Base-by-base conservation (phyloP, 2,797 vertebrate species). In the Phalloptychus januarius region DNA sequence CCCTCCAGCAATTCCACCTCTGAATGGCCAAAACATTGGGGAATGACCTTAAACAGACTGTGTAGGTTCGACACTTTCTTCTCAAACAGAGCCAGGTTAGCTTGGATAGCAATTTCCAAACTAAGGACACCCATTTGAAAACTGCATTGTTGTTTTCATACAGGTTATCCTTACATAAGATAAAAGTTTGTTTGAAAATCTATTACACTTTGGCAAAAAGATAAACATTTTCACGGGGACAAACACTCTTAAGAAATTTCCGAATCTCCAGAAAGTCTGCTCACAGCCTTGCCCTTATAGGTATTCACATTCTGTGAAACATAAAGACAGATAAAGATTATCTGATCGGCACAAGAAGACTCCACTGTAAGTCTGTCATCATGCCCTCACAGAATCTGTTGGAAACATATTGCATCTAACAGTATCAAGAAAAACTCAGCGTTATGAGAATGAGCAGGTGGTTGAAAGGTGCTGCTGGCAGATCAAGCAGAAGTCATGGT, bases 311-410 rank as follows among this genome's bases (percentile, higher is more conserved):
- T 79, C 76, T 79, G 70, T 76, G 63, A 80, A 76, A 79, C 61
- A 79, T 58, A 72, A 58, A 83, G 67, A 75, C 33, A 74, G 71
- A 36, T 1, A 78, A 33, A 28, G 72, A 71, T 28, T 83, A 82
- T 90, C 77, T 82, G 80, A 90, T 87, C 79, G 67, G 72, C 36
- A 72, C 83, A 89, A 79, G 84, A 90, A 84, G 78, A 84, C 78
- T 74, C 74, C 38, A 36, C 72, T 1, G 18, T n/a, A 38, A 7
- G 33, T 86, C 83, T 79, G 82, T 92, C 88, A 89, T 77, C 85
- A 7, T 75, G 63, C 71, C 84, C 28, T 75, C n/a, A 45, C 33
- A 79, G 78, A 78, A 76, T 70, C 38, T 61, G 46, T 4, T 1
- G 67, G 63, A 86, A 86, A 75, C 23, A 74, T n/a, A 63, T 33